phyloP scores from a whole-genome alignment of 2,888 invertebrate species.

The Drosophila quinaria region DNA sequence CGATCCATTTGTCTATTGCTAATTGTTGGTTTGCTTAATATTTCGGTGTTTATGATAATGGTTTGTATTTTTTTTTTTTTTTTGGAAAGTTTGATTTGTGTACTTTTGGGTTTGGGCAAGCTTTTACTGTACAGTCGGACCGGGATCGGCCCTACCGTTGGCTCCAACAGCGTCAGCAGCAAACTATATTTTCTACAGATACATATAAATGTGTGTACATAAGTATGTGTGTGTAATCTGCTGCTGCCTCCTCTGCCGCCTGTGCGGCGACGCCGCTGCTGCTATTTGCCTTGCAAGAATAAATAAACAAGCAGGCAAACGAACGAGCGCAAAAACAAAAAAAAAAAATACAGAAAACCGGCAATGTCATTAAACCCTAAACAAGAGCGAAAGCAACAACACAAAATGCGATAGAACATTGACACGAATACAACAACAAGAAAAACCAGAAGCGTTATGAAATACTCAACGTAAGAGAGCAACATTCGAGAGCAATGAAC shows the following conservation, averaged over 20 bases:
- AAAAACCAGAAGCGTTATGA: conserved; percentile 81
- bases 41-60: background rate
- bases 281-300: conserved; percentile 72
- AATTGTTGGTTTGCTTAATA: background rate
- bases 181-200: conserved; percentile 24
- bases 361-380: conserved; percentile 84
- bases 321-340: conserved; percentile 54
- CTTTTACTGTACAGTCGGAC: conserved; percentile 35
- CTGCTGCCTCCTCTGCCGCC: conserved; percentile 36
- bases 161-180: conserved; percentile 20
- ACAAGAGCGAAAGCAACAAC: conserved; percentile 80
- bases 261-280: conserved; percentile 42
- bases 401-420: conserved; percentile 73
- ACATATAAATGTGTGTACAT: conserved; percentile 8
- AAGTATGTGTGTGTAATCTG: conserved; percentile 27
- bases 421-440: conserved; percentile 76
- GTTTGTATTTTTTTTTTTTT: background rate
- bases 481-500: conserved; percentile 67
- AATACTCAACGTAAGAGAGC: conserved; percentile 61
- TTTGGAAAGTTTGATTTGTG: conserved; percentile 19
- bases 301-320: conserved; percentile 73
- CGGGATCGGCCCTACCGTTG: conserved; percentile 28
- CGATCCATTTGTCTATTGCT: background rate
- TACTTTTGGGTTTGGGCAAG: conserved; percentile 36
- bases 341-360: conserved; percentile 65